Evolutionary conservation across 2,113 vertebrate species (phyloP).

Genomic region (Taxidea taxus): DNA sequence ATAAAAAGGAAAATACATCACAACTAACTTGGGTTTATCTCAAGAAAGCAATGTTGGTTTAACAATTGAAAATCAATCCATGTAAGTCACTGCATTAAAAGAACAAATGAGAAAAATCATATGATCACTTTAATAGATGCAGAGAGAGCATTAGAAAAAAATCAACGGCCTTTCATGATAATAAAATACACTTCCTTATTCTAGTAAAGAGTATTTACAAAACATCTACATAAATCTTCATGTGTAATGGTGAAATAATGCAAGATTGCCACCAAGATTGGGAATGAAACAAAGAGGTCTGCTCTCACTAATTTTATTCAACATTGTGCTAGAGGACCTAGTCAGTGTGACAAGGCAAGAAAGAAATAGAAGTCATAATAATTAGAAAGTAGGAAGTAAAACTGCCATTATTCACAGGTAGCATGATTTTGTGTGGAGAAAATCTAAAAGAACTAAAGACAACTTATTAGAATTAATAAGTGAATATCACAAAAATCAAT

Average conservation of each 20-base stretch:
- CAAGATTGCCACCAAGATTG: background rate
- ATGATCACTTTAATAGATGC: background rate
- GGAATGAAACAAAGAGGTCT: background rate
- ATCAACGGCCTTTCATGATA: background rate
- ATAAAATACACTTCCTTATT: background rate
- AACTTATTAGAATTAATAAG: conserved; percentile 67
- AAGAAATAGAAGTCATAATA: conserved; percentile 29
- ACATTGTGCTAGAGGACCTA: background rate
- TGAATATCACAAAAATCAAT: conserved; percentile 78
- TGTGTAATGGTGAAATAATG: background rate
- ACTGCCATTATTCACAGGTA: conserved; percentile 9
- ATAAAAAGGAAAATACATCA: background rate
- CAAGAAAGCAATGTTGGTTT: background rate
- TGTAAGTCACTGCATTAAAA: background rate
- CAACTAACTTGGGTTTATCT: background rate
- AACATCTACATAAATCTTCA: background rate
- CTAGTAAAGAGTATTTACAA: background rate
- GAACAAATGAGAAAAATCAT: conserved; percentile 10
- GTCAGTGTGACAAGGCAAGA: background rate
- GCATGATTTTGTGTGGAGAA: conserved; percentile 36
- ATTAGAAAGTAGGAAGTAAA: conserved; percentile 38
- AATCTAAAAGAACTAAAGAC: conserved; percentile 49
- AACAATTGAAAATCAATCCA: background rate
- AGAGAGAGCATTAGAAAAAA: background rate
- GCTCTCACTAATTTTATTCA: background rate